Percentiles rank a stretch among this genome's conserved stretches.
Conservation (phyloP, 1,140 invertebrate species). For the Bombus pyrosoma region DNA sequence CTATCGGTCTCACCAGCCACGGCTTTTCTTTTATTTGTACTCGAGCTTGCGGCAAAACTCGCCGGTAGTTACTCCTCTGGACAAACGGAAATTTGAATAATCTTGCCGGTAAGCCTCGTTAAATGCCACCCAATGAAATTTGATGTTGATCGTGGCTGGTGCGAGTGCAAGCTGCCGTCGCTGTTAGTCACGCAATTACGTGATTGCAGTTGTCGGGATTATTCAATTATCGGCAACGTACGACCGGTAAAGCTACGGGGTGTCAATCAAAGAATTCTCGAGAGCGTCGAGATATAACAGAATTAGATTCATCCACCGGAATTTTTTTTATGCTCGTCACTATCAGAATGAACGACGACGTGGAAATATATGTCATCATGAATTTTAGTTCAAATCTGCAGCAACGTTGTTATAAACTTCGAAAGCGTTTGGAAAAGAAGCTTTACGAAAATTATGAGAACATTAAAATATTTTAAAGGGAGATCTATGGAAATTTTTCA, state of each 20-base stretch:
- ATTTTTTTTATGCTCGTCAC: too few relatives aligned
- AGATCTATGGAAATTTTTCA: too few relatives aligned
- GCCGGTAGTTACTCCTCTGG: background rate
- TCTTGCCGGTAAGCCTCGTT: conserved; percentile 34
- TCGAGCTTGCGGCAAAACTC: conserved; percentile 9
- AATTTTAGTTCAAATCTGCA: too few relatives aligned
- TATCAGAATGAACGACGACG: too few relatives aligned
- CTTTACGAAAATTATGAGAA: too few relatives aligned
- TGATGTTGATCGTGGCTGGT: conserved; percentile 29
- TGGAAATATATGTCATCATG: too few relatives aligned
- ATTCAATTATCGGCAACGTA: conserved; percentile 27
- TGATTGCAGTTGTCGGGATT: conserved; percentile 34
- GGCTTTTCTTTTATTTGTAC: conserved; percentile 46
- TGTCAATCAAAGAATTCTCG: background rate
- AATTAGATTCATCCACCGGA: background rate
- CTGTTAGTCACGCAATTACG: conserved; percentile 46
- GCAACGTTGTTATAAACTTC: too few relatives aligned
- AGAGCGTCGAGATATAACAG: background rate
- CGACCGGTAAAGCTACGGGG: background rate
- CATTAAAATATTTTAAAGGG: too few relatives aligned
- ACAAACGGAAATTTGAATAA: conserved; percentile 66
- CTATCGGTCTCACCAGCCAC: conserved; percentile 33
- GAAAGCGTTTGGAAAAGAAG: too few relatives aligned
- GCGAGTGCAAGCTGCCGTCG: background rate
- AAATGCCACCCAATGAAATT: conserved; percentile 47